Evolutionary conservation across 2,797 vertebrate genomes (phyloP), one percentile per base, ranked within the genome.

Genomic region (Prunella strophiata): DNA sequence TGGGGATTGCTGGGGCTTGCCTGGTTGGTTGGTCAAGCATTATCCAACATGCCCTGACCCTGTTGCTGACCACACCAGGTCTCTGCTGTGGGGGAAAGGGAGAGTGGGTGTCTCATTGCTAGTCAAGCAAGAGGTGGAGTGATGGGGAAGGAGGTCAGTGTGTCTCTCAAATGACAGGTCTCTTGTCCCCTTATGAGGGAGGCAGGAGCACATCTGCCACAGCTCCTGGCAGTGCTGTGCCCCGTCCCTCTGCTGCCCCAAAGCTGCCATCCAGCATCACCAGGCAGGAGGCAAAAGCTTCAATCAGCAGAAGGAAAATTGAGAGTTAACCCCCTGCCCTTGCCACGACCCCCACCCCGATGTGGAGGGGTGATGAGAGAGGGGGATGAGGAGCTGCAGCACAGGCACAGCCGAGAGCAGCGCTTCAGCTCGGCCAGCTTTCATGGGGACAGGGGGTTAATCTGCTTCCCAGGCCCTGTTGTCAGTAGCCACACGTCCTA

Each of bases 391-490:
- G 89, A 27, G 52, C 47, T 2, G 4, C 58, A 26, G 29, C 16
- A 26, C 65, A 67, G 91, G 78, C 95, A 82, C 71, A 76, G 42
- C 42, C 0, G 25, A 78, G 71, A 91, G 74, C 67, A 51, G 54
- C 0, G 1, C 40, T 65, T 54, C 55, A n/a, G 77, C 67, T 92
- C 68, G 26, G 67, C 75, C 83, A 89, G 80, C 80, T 96, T 94
- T 92, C 0, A 4, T 45, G 80, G 45, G 71, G 71, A 82, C 0
- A 5, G 93, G 94, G 88, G 84, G 90, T 96, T 96, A 95, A 96
- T 94, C 89, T 90, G 77, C 89, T 96, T 93, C 87, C 86, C 93
- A 93, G 93, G 88, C 71, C 85, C 71, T 54, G 83, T 83, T 95
- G 93, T 96, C 87, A 72, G 90, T 71, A 96, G 76, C 78, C 5